Evolutionary conservation across 1,140 invertebrate species (phyloP).

Genomic region (Nasonia vitripennis): DNA sequence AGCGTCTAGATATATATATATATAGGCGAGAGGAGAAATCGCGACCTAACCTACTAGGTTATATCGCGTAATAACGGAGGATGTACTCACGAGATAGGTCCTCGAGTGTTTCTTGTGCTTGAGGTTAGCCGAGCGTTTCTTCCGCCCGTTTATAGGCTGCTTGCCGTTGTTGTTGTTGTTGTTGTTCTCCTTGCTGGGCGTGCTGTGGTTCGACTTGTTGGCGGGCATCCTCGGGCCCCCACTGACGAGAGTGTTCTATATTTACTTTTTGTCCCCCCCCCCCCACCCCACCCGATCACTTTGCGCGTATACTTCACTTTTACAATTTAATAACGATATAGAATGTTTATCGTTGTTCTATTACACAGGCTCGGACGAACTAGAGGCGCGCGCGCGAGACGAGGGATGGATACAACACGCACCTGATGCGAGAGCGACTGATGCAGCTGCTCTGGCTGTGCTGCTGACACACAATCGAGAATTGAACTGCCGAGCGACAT

Average conservation of each 20-base stretch:
- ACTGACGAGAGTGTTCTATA: background rate
- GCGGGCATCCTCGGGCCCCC: slow-evolving; percentile 61
- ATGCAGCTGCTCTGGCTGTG: background rate
- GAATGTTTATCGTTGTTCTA: no score
- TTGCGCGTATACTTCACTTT: no score
- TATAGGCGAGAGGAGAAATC: background rate
- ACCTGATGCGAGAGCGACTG: background rate
- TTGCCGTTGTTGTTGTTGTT: slow-evolving; percentile 62
- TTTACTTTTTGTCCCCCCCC: background rate
- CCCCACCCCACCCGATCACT: background rate
- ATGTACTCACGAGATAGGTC: background rate
- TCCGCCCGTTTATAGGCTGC: slow-evolving; percentile 56
- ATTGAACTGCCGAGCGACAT: background rate
- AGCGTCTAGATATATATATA: background rate
- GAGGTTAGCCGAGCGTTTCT: slow-evolving; percentile 61
- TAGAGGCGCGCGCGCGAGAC: background rate
- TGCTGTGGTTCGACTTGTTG: slow-evolving; percentile 64
- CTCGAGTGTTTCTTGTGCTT: slow-evolving; percentile 64
- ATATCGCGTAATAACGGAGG: background rate
- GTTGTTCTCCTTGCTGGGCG: slow-evolving; percentile 64
- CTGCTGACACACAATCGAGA: background rate
- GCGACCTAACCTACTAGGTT: background rate
- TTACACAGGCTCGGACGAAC: background rate
- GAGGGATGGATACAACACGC: background rate
- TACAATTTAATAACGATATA: no score